These are phyloP conservation scores for Sphinx pinastri DNA, from an alignment of 2,888 invertebrate genomes.

Conservation along the genomic window DNA sequence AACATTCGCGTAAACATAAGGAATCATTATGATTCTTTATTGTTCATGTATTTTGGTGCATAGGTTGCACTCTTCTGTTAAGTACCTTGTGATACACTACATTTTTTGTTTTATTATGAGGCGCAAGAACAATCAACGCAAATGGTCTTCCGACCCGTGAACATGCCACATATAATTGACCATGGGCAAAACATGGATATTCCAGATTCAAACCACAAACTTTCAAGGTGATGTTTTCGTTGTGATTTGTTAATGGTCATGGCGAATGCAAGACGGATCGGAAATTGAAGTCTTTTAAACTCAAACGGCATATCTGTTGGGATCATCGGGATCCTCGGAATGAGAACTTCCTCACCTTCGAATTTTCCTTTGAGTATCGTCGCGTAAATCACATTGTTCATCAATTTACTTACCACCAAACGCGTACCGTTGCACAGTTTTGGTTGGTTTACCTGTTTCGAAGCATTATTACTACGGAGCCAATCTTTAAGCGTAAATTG, in stretches of 20 bases:
- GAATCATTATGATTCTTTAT: background rate
- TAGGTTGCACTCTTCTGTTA: conserved; percentile 18
- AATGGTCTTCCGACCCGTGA: conserved; percentile 40
- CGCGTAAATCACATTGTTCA: too few species aligned
- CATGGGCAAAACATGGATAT: too few species aligned
- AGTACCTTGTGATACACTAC: conserved; percentile 31
- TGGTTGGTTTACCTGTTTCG: too few species aligned
- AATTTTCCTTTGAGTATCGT: too few species aligned
- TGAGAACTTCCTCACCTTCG: too few species aligned
- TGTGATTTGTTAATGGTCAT: conserved; percentile 45
- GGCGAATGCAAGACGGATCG: conserved; percentile 43
- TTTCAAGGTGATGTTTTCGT: conserved; percentile 39
- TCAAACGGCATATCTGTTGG: conserved; percentile 36
- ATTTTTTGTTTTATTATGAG: conserved; percentile 35
- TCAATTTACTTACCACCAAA: too few species aligned
- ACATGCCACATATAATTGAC: conserved; percentile 45
- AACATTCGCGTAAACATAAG: too few species aligned
- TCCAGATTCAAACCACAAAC: too few species aligned
- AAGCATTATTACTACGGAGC: too few species aligned
- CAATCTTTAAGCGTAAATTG: too few species aligned
- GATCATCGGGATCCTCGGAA: too few species aligned
- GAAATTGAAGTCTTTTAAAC: conserved; percentile 36
- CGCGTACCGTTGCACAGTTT: too few species aligned
- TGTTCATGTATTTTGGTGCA: background rate
- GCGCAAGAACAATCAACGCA: conserved; percentile 35